Evolutionary conservation across 2,113 vertebrate genomes (phyloP), one percentile per base, ranked within the genome.

Genomic region (Hemiprocne comata): DNA sequence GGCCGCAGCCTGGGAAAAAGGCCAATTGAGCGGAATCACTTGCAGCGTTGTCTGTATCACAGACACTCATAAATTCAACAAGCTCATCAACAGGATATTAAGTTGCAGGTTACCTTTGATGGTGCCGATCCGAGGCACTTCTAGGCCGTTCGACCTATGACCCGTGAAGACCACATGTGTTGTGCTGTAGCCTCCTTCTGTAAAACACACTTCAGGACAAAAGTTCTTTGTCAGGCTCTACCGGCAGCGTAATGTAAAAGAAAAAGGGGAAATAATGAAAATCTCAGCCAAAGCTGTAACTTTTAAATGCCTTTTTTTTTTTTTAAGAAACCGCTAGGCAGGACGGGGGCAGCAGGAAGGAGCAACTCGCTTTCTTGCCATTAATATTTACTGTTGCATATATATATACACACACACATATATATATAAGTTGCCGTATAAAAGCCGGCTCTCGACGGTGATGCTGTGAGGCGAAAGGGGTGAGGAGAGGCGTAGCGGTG

Each of bases 1-100:
- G 71, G 73, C 72, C 25, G 26, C 3, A 84, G 77, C 67, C 42
- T 10, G 61, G 8, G 40, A 34, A 70, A 87, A 57, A 58, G 70
- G 60, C 60, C 66, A 10, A 53, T 89, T 69, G 92, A 91, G 65
- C 9, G 40, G 87, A 57, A 93, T 96, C 81, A 51, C 94, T 95
- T 84, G 80, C 90, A 55, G 60, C 92, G 94, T 95, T 92, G 53
- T 95, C 97, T 91, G 84, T 85, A 91, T 93, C 95, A 94, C 87
- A 96, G 97, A 95, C 88, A 93, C 95, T 95, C 97, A 97, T 97
- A 98, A 98, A 98, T 98, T 97, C 98, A 98, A 98, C 98, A 98
- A 98, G 96, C 95, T 97, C 98, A 98, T 98, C 99, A 99, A 98
- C 98, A 98, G 98, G 98, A 98, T 98, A 98, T 98, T 98, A 98